Percentiles rank a stretch among this genome's conserved stretches.
phyloP scores from a whole-genome alignment of 2,888 invertebrate genomes.

The Helicoverpa assulta region DNA sequence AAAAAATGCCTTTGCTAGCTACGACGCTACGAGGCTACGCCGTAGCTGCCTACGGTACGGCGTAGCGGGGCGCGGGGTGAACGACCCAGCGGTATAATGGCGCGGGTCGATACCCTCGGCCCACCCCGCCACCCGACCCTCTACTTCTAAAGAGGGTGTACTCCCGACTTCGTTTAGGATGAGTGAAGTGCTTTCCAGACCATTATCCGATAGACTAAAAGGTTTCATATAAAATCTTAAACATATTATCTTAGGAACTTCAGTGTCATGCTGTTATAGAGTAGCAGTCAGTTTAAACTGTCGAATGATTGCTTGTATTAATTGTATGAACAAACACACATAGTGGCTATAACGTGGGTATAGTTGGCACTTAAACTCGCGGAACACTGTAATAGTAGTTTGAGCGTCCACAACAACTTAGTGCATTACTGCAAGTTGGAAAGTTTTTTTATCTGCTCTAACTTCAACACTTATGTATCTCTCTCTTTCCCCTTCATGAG shows the following conservation, averaged over 20 bases:
- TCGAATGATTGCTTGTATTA: conserved; percentile 1
- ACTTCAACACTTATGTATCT: conserved; percentile 45
- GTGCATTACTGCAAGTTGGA: conserved; percentile 55
- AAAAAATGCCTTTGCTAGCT: conserved; percentile 70
- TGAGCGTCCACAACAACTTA: conserved; percentile 40
- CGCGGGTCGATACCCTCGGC: conserved; percentile 84
- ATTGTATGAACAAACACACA: background rate
- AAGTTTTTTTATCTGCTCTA: conserved; percentile 56
- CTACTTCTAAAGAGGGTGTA: conserved; percentile 70
- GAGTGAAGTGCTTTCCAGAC: conserved; percentile 75
- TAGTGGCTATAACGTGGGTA: background rate
- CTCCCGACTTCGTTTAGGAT: conserved; percentile 74
- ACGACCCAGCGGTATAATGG: conserved; percentile 81
- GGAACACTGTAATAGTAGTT: conserved; percentile 11
- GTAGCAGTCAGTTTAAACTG: background rate
- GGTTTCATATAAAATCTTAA: conserved; percentile 70
- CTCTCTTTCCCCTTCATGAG: conserved; percentile 42
- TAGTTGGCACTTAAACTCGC: background rate
- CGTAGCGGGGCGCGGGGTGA: conserved; percentile 82
- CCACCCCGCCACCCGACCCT: conserved; percentile 57
- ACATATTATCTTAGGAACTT: conserved; percentile 58
- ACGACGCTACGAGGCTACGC: conserved; percentile 73
- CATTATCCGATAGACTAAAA: conserved; percentile 73
- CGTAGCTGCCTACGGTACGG: conserved; percentile 69
- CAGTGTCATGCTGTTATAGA: conserved; percentile 12